phyloP scores from a whole-genome alignment of 2,888 invertebrate species.

The Iselma pallidipennis region DNA sequence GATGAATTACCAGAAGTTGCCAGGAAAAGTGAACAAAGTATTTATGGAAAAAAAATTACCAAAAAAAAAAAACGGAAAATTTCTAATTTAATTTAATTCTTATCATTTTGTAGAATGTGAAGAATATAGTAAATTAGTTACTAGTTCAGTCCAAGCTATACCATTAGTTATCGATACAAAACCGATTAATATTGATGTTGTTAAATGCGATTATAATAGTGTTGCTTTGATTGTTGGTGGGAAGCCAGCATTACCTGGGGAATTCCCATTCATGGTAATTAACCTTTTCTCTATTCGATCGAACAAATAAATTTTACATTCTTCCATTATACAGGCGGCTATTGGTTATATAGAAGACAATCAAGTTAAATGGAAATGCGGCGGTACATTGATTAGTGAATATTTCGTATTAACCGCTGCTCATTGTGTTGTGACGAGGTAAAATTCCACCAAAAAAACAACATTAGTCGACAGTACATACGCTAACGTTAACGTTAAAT shows the following conservation, averaged over 20 bases:
- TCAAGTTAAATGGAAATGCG: constrained; percentile 56
- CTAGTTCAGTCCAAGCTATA: constrained; percentile 59
- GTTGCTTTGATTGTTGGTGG: constrained; percentile 65
- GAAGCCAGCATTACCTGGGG: constrained; percentile 58
- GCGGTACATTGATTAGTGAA: constrained; percentile 62
- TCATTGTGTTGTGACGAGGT: constrained; percentile 57
- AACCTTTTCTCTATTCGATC: background rate
- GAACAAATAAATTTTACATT: background rate
- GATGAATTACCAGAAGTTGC: constrained; percentile 11
- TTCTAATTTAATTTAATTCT: constrained; percentile 3
- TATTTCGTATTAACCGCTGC: constrained; percentile 63
- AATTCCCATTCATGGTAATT: constrained; percentile 68
- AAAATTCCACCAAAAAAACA: constrained; percentile 18
- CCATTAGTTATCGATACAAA: constrained; percentile 60
- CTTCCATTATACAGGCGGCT: constrained; percentile 48
- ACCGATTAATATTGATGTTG: constrained; percentile 56
- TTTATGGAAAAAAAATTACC: constrained; percentile 15
- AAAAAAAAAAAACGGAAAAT: background rate
- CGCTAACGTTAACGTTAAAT: too few relatives aligned
- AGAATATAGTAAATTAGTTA: constrained; percentile 59
- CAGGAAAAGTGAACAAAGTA: constrained; percentile 47
- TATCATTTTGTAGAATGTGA: constrained; percentile 61
- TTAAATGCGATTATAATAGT: constrained; percentile 58
- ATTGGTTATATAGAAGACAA: constrained; percentile 49
- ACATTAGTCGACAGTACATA: too few relatives aligned